Percentiles rank a stretch among this genome's conserved stretches.
Evolutionary conservation across 2,888 invertebrate species (phyloP).

Genomic region (Melipona bicolor): DNA sequence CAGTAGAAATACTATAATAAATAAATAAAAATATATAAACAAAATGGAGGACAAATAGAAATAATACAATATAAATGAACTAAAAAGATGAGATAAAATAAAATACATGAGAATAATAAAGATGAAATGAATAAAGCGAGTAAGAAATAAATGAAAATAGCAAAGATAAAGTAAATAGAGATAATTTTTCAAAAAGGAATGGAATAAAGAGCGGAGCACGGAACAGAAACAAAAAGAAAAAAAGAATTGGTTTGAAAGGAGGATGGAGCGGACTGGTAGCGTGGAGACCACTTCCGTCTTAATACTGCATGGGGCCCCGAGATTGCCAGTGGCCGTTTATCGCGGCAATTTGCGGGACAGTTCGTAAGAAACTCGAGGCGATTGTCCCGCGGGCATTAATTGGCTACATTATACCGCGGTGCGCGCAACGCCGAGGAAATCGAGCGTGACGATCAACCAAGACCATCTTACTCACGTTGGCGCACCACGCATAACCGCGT

Average conservation of each 20-base stretch:
- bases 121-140: too few relatives aligned
- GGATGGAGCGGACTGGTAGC: constrained; percentile 44
- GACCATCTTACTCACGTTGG: constrained; percentile 49
- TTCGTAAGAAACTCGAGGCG: constrained; percentile 63
- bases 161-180: too few relatives aligned
- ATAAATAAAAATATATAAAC: too few relatives aligned
- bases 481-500: constrained; percentile 28
- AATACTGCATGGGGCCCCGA: constrained; percentile 33
- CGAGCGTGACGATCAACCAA: constrained; percentile 66
- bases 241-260: not conserved
- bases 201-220: too few relatives aligned
- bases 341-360: constrained; percentile 68
- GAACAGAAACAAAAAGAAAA: too few relatives aligned
- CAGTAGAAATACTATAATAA: too few relatives aligned
- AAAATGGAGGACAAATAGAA: too few relatives aligned
- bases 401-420: constrained; percentile 59
- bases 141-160: too few relatives aligned
- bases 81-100: too few relatives aligned
- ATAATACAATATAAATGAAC: too few relatives aligned
- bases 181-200: too few relatives aligned
- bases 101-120: too few relatives aligned
- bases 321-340: constrained; percentile 51
- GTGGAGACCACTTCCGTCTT: constrained; percentile 49
- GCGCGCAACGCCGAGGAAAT: constrained; percentile 57
- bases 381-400: constrained; percentile 67